phyloP scores from a whole-genome alignment of 2,113 vertebrate species.

The Bos indicus region DNA sequence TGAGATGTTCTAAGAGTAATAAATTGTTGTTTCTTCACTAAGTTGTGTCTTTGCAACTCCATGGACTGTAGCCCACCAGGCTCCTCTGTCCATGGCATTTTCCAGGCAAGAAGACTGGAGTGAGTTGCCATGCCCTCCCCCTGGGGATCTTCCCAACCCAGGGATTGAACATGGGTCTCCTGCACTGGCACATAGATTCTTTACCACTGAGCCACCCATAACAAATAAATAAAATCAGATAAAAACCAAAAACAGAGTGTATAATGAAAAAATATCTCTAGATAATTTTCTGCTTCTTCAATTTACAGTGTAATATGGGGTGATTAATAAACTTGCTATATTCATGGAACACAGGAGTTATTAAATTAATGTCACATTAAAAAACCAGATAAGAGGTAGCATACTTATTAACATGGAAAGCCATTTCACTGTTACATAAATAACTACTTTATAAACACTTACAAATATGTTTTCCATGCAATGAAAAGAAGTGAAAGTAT shows the following conservation, averaged over 20 bases:
- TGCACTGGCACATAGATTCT: not conserved
- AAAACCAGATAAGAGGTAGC: conserved; percentile 26
- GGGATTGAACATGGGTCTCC: not conserved
- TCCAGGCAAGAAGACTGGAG: not conserved
- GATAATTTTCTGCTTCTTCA: conserved; percentile 40
- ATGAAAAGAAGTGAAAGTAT: not conserved
- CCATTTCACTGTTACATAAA: not conserved
- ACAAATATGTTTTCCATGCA: not conserved
- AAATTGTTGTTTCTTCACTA: not conserved
- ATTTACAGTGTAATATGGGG: not conserved
- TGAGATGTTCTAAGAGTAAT: not conserved
- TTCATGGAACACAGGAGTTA: conserved; percentile 21
- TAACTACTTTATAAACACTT: not conserved
- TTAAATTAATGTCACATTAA: conserved; percentile 58
- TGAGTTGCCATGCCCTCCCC: not conserved
- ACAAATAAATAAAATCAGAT: not conserved
- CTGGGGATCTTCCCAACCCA: not conserved
- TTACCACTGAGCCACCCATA: not conserved
- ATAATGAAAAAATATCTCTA: conserved; percentile 13
- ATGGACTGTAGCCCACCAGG: not conserved
- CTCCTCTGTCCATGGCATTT: not conserved
- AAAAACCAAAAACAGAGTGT: not conserved
- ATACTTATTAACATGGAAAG: conserved; percentile 48
- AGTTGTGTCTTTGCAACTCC: not conserved
- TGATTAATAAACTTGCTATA: conserved; percentile 1